Conservation (phyloP, 2,797 vertebrate species). For the Sebastiscus tertius region DNA sequence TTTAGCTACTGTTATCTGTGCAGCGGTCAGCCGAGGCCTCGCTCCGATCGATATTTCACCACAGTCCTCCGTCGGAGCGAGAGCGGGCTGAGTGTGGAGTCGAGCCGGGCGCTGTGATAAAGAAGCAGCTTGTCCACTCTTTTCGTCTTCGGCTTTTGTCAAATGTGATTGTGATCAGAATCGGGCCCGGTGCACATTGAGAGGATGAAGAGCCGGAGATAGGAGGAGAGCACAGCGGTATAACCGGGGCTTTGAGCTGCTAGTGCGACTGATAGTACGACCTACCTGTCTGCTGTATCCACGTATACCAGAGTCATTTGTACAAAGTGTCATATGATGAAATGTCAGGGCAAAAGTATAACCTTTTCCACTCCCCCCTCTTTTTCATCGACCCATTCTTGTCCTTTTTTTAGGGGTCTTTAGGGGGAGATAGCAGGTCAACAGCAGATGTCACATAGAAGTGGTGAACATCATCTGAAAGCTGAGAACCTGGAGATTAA, state of each 20-base stretch:
- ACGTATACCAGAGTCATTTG: not conserved
- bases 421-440: too few relatives aligned
- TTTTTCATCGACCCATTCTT: too few relatives aligned
- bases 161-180: conserved; percentile 12
- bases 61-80: not conserved
- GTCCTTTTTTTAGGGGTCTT: too few relatives aligned
- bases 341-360: not conserved
- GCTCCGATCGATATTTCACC: conserved; percentile 42
- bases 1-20: conserved; percentile 49
- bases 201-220: not conserved
- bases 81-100: not conserved
- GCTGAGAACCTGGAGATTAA: too few relatives aligned
- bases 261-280: too few relatives aligned
- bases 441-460: too few relatives aligned
- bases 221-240: not conserved
- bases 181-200: not conserved
- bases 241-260: too few relatives aligned
- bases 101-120: not conserved
- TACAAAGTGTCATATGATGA: not conserved
- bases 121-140: conserved; percentile 5
- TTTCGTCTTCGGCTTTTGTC: conserved; percentile 20
- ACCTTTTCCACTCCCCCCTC: too few relatives aligned
- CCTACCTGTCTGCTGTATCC: not conserved
- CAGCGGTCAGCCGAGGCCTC: conserved; percentile 37
- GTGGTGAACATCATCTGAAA: too few relatives aligned